Evolutionary conservation across 2,797 vertebrate species (phyloP).

Genomic region (Liasis olivaceus): DNA sequence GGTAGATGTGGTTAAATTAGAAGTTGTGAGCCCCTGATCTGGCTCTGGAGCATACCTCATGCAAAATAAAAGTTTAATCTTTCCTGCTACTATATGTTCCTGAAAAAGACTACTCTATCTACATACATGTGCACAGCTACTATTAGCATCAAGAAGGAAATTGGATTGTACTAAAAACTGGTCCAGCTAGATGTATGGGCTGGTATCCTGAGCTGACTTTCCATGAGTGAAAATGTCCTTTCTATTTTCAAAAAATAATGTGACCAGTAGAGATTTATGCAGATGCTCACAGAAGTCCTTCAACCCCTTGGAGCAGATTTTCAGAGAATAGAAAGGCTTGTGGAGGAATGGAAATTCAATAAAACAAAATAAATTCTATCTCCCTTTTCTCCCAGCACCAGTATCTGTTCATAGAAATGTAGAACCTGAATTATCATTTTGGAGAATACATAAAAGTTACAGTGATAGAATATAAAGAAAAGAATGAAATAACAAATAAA

Average conservation of each 20-base stretch:
- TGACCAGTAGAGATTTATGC: not conserved
- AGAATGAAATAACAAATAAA: slow-evolving; percentile 27
- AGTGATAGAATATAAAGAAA: slow-evolving; percentile 7
- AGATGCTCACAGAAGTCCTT: not conserved
- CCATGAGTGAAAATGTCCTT: not conserved
- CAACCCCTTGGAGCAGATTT: not conserved
- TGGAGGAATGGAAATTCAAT: not conserved
- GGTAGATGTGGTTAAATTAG: not conserved
- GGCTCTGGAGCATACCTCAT: not conserved
- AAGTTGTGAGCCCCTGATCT: not conserved
- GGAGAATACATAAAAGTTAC: not conserved
- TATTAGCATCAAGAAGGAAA: not conserved
- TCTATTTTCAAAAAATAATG: not conserved
- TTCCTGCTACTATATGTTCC: not conserved
- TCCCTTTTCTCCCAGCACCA: not conserved
- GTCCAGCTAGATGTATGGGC: not conserved
- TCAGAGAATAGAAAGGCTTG: not conserved
- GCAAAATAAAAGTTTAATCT: not conserved
- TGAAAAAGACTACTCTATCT: not conserved
- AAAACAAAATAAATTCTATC: not conserved
- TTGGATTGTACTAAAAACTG: not conserved
- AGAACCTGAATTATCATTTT: not conserved
- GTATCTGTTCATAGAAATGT: not conserved
- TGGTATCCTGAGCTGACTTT: not conserved
- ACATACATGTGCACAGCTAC: not conserved